Evolutionary conservation across 2,113 vertebrate species (phyloP), one percentile per base, ranked within the genome.

Genomic region (Aegithalos caudatus): DNA sequence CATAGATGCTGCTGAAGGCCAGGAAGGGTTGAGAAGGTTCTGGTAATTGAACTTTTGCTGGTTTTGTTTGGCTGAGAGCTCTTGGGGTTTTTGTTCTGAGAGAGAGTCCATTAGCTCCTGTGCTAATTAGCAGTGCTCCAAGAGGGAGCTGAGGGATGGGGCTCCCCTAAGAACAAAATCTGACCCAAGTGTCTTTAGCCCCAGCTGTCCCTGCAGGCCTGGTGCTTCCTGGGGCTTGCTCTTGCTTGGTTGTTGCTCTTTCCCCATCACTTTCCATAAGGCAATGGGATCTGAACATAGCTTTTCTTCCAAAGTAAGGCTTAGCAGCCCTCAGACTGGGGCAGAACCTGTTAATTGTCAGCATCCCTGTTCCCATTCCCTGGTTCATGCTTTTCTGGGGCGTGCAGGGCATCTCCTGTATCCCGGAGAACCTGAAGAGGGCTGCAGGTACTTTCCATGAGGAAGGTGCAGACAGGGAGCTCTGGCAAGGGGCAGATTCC

Each of bases 261-360:
- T 44, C 42, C 0, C 5, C 10, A 3, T 9, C 2, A 0, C 35
- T 81, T 93, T 70, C 71, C 6, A 2, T 8, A 6, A 35, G 14
- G 14, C 11, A 44, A 1, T 1, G 6, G 31, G 28, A 33, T 51
- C 31, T 42, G 57, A 65, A 21, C 9, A 10, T 1, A 56, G 10
- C 10, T n/a, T 74, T 29, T 9, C 7, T 57, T 61, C 27, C 24
- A n/a, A 28, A 56, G 5, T 18, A 11, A 45, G 9, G 44, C 19
- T 87, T 33, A 40, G 12, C 8, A 69, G 35, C 42, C 58, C 33
- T 31, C 53, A 35, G 31, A 1, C 0, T 18, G 64, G 50, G 60
- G 45, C 56, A 90, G 73, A 90, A 16, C 56, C 56, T 33, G 10
- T 27, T 8, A 2, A 7, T 22, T 64, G n/a, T 19, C 28, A 12